Evolutionary conservation across 2,113 vertebrate genomes (phyloP).

Genomic region (Microtus ochrogaster): DNA sequence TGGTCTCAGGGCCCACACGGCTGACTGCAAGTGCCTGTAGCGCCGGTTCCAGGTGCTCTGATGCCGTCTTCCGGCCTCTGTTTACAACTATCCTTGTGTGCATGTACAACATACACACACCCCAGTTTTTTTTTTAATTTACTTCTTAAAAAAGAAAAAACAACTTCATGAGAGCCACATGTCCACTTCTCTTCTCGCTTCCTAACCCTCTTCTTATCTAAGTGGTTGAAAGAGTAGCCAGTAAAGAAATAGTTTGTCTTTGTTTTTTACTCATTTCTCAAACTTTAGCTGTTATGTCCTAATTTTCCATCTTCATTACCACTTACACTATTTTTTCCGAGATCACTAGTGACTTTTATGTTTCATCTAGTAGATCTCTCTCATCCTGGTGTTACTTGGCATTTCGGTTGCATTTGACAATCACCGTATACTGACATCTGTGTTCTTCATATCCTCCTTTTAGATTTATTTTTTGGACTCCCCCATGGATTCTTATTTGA

Average conservation of each 20-base stretch:
- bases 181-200: not conserved
- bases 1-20: too few relatives aligned
- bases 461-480: slow-evolving; percentile 16
- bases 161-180: not conserved
- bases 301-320: not conserved
- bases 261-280: slow-evolving; percentile 46
- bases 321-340: not conserved
- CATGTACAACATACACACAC: not conserved
- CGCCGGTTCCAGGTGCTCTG: not conserved
- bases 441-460: slow-evolving; percentile 17
- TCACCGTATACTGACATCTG: slow-evolving; percentile 31
- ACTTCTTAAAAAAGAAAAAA: not conserved
- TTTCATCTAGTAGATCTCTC: not conserved
- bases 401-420: slow-evolving; percentile 65
- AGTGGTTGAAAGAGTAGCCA: not conserved
- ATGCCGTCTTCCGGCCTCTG: not conserved
- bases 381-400: slow-evolving; percentile 63
- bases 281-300: slow-evolving; percentile 30
- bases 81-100: not conserved
- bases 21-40: too few relatives aligned
- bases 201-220: not conserved
- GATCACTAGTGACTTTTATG: not conserved
- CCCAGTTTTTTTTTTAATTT: not conserved
- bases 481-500: not conserved
- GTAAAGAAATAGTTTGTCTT: not conserved